Evolutionary conservation across 2,113 vertebrate species (phyloP).

Genomic region (Sinocyclocheilus grahami): DNA sequence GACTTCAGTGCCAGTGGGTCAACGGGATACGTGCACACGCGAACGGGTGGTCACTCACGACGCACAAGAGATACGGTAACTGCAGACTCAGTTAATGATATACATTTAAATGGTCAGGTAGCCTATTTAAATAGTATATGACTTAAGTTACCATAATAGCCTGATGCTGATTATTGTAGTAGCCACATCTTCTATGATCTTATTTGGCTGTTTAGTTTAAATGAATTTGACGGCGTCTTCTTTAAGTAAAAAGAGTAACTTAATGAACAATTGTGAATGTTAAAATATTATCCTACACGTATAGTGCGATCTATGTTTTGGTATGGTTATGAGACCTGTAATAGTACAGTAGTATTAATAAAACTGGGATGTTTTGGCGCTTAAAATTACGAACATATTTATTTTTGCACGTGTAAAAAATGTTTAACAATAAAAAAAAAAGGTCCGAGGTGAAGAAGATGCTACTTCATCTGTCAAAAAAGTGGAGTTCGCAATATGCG

Average conservation of each 20-base stretch:
- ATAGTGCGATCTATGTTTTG: not conserved
- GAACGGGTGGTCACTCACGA: conserved; percentile 34
- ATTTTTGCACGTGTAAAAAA: not conserved
- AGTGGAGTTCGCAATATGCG: not conserved
- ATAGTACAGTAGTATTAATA: not conserved
- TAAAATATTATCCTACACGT: not conserved
- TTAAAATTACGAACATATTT: not conserved
- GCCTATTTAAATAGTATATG: not conserved
- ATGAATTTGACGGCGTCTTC: not conserved
- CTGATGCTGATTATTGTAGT: not conserved
- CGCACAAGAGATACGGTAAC: conserved; percentile 9
- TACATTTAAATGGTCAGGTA: not conserved
- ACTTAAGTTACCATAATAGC: not conserved
- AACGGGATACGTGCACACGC: not conserved
- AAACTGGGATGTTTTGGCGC: not conserved
- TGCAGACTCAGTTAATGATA: not conserved
- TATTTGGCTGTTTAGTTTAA: not conserved
- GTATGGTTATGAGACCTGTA: not conserved
- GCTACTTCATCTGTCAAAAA: not conserved
- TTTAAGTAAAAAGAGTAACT: not conserved
- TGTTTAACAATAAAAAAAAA: not conserved
- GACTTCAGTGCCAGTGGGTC: conserved; percentile 4
- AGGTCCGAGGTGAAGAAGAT: not conserved
- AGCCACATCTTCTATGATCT: not conserved
- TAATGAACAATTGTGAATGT: not conserved